A percentile compares a stretch with the other conserved stretches of the same genome.
Evolutionary conservation across 2,113 vertebrate genomes (phyloP).

Genomic region (Hydropotes inermis): DNA sequence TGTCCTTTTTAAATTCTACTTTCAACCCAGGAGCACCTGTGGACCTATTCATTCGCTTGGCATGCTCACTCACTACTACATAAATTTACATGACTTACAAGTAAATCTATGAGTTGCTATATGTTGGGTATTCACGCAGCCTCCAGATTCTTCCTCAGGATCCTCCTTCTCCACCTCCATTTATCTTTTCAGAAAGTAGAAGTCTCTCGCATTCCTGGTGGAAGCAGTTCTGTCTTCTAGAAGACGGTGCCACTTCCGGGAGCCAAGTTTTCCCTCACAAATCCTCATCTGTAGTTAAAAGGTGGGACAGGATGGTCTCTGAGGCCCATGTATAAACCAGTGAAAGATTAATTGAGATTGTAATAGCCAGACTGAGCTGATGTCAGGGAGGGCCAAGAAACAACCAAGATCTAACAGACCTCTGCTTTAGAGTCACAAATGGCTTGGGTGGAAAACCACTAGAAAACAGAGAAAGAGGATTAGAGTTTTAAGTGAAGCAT

Average conservation of each 20-base stretch:
- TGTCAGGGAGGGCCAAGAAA: background rate
- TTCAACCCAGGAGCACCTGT: background rate
- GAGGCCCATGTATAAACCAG: background rate
- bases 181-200: conserved; percentile 5
- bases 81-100: conserved; percentile 22
- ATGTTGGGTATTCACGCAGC: background rate
- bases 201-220: background rate
- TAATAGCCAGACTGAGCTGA: background rate
- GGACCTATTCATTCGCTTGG: background rate
- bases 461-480: background rate
- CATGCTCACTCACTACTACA: background rate
- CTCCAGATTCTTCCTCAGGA: background rate
- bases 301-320: background rate
- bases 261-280: background rate
- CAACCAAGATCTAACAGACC: background rate
- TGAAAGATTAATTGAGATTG: background rate
- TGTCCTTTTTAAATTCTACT: background rate
- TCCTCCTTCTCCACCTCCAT: background rate
- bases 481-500: background rate
- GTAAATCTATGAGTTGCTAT: background rate
- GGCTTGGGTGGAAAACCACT: background rate
- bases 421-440: background rate
- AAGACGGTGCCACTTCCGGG: background rate
- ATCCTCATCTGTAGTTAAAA: background rate
- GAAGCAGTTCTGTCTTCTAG: background rate